These are phyloP conservation scores for Myrmecophaga tridactyla DNA, from an alignment of 2,113 vertebrate genomes.

Conservation along the genomic window DNA sequence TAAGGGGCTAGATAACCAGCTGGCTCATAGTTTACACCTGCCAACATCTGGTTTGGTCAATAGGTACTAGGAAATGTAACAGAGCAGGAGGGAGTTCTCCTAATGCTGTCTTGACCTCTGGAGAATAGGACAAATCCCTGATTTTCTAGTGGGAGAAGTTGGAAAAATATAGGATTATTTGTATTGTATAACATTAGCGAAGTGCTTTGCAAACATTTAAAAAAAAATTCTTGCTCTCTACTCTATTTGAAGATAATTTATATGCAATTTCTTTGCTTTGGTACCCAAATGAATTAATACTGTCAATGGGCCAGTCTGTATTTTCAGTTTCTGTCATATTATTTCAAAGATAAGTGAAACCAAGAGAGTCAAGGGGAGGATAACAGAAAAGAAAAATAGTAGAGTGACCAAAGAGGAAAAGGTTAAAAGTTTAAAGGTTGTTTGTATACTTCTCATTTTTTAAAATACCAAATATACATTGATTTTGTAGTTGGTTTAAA, in stretches of 20 bases:
- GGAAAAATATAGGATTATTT: constrained; percentile 61
- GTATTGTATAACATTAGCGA: constrained; percentile 62
- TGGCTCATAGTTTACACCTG: constrained; percentile 80
- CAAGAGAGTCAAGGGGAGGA: not conserved
- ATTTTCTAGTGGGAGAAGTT: constrained; percentile 46
- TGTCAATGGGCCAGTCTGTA: too few species aligned
- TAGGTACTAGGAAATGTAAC: constrained; percentile 67
- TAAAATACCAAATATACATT: not conserved
- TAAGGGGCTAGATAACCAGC: constrained; percentile 80
- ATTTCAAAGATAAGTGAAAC: constrained; percentile 48
- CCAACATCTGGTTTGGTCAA: constrained; percentile 77
- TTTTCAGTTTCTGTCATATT: not conserved
- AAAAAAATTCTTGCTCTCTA: constrained; percentile 24
- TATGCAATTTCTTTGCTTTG: constrained; percentile 51
- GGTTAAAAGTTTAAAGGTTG: not conserved
- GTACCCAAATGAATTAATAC: constrained; percentile 32
- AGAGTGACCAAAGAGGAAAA: not conserved
- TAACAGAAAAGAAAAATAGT: not conserved
- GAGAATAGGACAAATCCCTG: constrained; percentile 37
- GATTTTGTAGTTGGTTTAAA: constrained; percentile 17
- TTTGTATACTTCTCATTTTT: constrained; percentile 8
- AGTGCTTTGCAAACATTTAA: constrained; percentile 49
- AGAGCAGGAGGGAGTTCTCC: constrained; percentile 37
- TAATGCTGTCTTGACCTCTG: constrained; percentile 61
- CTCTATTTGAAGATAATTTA: constrained; percentile 43